Evolutionary conservation across 2,797 vertebrate species (phyloP).

Genomic region (Cephalopachus bancanus): DNA sequence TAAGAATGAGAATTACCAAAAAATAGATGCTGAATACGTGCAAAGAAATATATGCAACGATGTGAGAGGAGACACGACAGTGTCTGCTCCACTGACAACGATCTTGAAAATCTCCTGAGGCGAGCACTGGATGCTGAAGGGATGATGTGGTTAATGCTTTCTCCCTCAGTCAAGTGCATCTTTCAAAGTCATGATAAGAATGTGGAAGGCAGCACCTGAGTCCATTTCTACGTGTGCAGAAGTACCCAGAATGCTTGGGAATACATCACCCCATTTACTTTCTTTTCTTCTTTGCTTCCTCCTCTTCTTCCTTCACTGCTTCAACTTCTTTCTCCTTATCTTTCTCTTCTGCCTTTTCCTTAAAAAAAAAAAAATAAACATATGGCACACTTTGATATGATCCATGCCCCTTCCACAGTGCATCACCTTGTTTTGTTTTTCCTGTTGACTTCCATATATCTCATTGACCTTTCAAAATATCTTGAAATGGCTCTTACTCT

Average conservation of each 20-base stretch:
- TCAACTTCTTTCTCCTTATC: not conserved
- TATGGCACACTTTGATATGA: too few species aligned
- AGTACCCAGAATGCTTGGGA: not conserved
- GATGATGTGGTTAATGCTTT: not conserved
- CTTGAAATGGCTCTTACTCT: not conserved
- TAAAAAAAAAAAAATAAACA: not conserved
- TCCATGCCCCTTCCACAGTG: accelerated
- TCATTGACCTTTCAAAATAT: not conserved
- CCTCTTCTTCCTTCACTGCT: not conserved
- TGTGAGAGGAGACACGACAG: not conserved
- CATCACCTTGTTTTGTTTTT: not conserved
- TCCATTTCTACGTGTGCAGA: accelerated
- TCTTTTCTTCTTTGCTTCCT: not conserved
- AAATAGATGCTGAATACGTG: not conserved
- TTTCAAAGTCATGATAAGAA: not conserved
- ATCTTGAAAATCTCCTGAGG: not conserved
- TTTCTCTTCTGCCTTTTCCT: not conserved
- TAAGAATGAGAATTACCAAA: not conserved
- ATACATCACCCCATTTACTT: too few species aligned
- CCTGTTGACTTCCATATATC: not conserved
- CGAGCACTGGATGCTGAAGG: not conserved
- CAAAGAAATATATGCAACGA: not conserved
- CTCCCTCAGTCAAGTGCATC: not conserved
- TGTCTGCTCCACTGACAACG: not conserved
- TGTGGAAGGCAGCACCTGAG: not conserved